Base-by-base conservation (phyloP, 2,113 vertebrate species). In the Guaruba guarouba region DNA sequence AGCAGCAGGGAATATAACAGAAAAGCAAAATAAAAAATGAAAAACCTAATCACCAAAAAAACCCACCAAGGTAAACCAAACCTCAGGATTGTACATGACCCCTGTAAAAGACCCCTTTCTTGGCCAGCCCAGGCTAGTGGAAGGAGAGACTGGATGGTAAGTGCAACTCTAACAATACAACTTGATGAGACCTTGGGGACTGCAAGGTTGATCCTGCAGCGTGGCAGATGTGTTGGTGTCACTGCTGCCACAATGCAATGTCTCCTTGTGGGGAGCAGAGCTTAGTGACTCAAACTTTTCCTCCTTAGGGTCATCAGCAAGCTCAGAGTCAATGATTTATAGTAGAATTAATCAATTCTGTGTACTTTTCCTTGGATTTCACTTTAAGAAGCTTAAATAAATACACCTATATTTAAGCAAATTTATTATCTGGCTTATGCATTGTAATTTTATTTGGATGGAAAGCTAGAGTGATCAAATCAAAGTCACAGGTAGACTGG, bases 101-200 rank as follows among this genome's bases (percentile, higher is more conserved):
- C 10, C 20, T 1, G 0, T 10, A 11, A 6, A 39, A 70, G 64
- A 52, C 6, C 16, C 37, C 13, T 0, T 1, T 33, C 28, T 51
- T 49, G n/a, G 19, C 51, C 31, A 63, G 27, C 12, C 55, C 70
- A 61, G 24, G 64, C 37, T 70, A 57, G 37, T 29, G 24, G 57
- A n/a, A 87, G 28, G 22, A 84, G 57, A 37, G 25, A 27, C 55
- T 31, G 66, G 22, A 33, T 0, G 2, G 10, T 4, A 41, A 41
- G 12, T 3, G 14, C 37, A 64, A 25, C 35, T 31, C 49, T 59
- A 63, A 71, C 49, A 24, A 2, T 8, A 23, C 24, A 19, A 31
- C 25, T 22, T 20, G 24, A 6, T 10, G 44, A 48, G n/a, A 52
- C 37, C 22, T 27, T 0, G 2, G 29, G 18, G 2, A 61, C 57